Percentiles rank a stretch among this genome's conserved stretches.
These are phyloP conservation scores for Cryptosula pallasiana DNA, from an alignment of 2,888 invertebrate species.

Conservation along the genomic window DNA sequence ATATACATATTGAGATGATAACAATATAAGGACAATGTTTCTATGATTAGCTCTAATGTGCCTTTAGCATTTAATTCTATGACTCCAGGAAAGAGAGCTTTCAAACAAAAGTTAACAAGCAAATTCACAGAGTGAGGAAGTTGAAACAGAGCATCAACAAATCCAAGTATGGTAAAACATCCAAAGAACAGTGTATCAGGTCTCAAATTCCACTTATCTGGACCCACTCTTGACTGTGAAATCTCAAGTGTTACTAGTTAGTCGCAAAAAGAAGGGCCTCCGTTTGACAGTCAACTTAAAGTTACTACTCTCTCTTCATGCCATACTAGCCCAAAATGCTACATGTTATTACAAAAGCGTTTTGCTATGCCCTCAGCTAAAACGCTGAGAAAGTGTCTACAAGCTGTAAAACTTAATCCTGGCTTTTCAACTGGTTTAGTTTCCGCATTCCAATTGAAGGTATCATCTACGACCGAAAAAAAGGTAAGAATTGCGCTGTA, in stretches of 20 bases:
- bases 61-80: too few species aligned
- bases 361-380: background rate
- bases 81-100: too few species aligned
- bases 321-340: background rate
- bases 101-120: too few species aligned
- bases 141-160: too few species aligned
- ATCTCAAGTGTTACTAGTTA: background rate
- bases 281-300: background rate
- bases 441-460: background rate
- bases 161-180: too few species aligned
- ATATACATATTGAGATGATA: too few species aligned
- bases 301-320: background rate
- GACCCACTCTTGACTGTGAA: background rate
- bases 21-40: too few species aligned
- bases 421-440: background rate
- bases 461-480: background rate
- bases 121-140: too few species aligned
- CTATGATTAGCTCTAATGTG: too few species aligned
- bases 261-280: background rate
- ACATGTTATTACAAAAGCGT: background rate
- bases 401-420: background rate
- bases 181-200: too few species aligned
- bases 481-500: background rate
- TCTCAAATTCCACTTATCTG: background rate
- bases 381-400: background rate